Base-by-base conservation (phyloP, 2,797 vertebrate genomes). In the Sebastes nivosus region DNA sequence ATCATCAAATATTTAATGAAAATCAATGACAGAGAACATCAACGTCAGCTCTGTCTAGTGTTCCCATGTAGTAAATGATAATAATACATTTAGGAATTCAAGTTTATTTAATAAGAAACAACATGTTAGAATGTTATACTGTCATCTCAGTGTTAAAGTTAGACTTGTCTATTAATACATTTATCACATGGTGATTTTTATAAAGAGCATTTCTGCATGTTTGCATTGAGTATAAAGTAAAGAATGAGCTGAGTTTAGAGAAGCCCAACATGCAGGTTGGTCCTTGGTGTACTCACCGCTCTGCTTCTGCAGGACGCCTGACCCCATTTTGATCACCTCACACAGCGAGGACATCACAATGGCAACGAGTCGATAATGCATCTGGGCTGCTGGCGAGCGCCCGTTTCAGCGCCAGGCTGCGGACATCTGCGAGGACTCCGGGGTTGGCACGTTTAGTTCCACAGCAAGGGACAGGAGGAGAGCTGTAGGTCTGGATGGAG, bases 301-400 rank as follows among this genome's bases (percentile, higher is more conserved):
- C 65, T 80, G 91, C 84, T 88, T 94, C 79, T 86, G 87, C 54
- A 55, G 57, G 68, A 77, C 76, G 13, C 89, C 80, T 1, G 82
- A 83, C 55, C 88, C 93, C 88, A 91, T 91, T 88, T 91, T 90
- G 68, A 95, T 85, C 84, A 89, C 89, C 85, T 93, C 92, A 85
- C 91, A 95, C 57, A 95, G 72, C 81, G 95, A 90, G 42, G 88
- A 89, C 67, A 90, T 91, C 87, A 93, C 87, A 84, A 94, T 77
- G 88, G 92, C 83, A 80, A 94, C 77, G 81, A 94, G 89, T 93
- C 83, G 92, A 89, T 92, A 87, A 94, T 93, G 93, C 95, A 96
- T 96, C 95, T 95, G 92, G 91, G 93, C 93, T 87, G 82, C 92
- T 87, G 90, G 89, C 81, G 24, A 77, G 85, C 82, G 77, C 89